Evolutionary conservation across 2,113 vertebrate species (phyloP).

Genomic region (Scomber japonicus): DNA sequence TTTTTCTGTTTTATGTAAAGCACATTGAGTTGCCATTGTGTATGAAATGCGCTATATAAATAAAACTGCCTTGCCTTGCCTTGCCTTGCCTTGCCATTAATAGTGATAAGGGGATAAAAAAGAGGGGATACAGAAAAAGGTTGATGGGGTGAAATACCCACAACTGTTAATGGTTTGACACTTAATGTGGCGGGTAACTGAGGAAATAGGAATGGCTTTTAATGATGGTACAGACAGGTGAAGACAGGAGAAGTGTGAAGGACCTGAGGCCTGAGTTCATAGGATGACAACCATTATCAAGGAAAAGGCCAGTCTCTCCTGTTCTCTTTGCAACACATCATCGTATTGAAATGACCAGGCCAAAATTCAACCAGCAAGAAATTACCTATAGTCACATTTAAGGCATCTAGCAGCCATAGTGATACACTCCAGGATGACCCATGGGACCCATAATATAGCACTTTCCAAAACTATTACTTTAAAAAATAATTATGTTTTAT

Average conservation of each 20-base stretch:
- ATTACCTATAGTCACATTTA: too few species aligned
- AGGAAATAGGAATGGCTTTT: slow-evolving; percentile 6
- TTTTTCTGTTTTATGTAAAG: too few species aligned
- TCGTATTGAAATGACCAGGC: background rate
- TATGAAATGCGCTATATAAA: too few species aligned
- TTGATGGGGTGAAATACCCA: slow-evolving; percentile 16
- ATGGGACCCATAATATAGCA: too few species aligned
- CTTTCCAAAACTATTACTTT: too few species aligned
- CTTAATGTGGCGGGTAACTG: background rate
- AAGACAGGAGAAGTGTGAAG: background rate
- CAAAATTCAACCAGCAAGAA: too few species aligned
- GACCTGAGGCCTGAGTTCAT: background rate
- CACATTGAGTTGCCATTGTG: too few species aligned
- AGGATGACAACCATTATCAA: background rate
- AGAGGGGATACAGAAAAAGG: background rate
- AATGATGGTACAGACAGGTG: background rate
- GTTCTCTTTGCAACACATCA: background rate
- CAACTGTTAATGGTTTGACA: slow-evolving; percentile 5
- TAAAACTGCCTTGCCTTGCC: too few species aligned
- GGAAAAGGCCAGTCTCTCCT: background rate
- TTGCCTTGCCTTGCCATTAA: too few species aligned
- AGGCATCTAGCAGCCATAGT: too few species aligned
- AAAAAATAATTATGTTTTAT: too few species aligned
- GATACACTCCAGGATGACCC: too few species aligned
- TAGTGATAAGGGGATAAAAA: background rate